phyloP scores from a whole-genome alignment of 2,797 vertebrate genomes.

The Echiichthys vipera region DNA sequence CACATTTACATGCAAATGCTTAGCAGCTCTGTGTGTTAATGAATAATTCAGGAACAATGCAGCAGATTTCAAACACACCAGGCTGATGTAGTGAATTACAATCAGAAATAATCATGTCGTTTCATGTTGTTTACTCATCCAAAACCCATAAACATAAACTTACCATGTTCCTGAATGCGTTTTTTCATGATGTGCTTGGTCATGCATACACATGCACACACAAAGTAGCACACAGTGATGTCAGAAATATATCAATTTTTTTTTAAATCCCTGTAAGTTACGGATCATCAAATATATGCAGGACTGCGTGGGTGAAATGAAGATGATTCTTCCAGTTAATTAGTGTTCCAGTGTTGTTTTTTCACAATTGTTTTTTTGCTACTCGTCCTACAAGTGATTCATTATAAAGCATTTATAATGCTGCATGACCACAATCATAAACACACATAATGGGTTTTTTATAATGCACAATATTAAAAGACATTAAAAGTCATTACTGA shows the following conservation, averaged over 20 bases:
- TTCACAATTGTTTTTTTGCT: neutral
- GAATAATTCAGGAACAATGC: conserved; percentile 69
- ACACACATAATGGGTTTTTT: too few relatives aligned
- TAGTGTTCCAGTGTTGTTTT: neutral
- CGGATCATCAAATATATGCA: neutral
- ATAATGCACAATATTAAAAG: too few relatives aligned
- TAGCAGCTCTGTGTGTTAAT: conserved; percentile 41
- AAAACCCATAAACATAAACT: conserved; percentile 13
- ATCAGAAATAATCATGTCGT: conserved; percentile 37
- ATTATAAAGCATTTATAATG: too few relatives aligned
- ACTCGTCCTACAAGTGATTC: too few relatives aligned
- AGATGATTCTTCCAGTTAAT: neutral
- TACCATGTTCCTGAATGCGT: neutral
- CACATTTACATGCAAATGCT: conserved; percentile 36
- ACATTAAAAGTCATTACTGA: too few relatives aligned
- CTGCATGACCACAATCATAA: too few relatives aligned
- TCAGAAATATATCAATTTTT: neutral
- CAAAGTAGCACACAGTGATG: neutral
- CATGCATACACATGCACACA: neutral
- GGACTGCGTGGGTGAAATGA: neutral
- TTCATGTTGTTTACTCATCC: conserved; percentile 32
- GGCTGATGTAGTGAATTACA: conserved; percentile 37
- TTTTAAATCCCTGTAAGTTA: neutral
- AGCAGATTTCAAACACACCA: conserved; percentile 28
- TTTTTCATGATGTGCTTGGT: neutral